Percentiles rank a stretch among this genome's conserved stretches.
phyloP scores from a whole-genome alignment of 2,888 invertebrate species.

The Calliopum simillimum region DNA sequence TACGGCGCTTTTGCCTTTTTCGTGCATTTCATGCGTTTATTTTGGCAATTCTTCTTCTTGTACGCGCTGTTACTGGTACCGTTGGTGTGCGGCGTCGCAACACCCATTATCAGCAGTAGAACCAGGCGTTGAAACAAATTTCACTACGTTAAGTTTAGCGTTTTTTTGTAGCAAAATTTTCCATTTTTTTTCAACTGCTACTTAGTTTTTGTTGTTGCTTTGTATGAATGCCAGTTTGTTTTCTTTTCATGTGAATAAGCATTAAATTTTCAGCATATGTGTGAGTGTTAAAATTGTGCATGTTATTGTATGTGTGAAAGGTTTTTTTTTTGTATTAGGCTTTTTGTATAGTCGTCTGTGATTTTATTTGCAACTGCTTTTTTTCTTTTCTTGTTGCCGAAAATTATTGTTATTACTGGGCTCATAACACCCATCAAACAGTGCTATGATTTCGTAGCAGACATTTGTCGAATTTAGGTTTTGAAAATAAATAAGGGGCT shows the following conservation, averaged over 20 bases:
- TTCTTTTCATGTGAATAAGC: not conserved
- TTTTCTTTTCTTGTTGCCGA: too few relatives aligned
- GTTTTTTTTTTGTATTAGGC: too few relatives aligned
- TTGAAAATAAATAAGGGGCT: too few relatives aligned
- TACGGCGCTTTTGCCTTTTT: not conserved
- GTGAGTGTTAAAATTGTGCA: not conserved
- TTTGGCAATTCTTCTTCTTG: constrained; percentile 4
- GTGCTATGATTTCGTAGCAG: too few relatives aligned
- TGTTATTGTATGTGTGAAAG: not conserved
- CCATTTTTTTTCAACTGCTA: too few relatives aligned
- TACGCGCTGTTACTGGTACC: not conserved
- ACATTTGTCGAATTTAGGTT: too few relatives aligned
- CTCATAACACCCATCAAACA: too few relatives aligned
- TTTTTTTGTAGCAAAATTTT: too few relatives aligned
- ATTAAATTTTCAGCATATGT: constrained; percentile 10
- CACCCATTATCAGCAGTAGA: constrained; percentile 3
- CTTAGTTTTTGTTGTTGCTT: not conserved
- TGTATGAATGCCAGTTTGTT: not conserved
- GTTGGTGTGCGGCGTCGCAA: not conserved
- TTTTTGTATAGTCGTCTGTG: too few relatives aligned
- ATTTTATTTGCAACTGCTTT: too few relatives aligned
- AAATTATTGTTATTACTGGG: too few relatives aligned
- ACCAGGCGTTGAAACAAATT: not conserved
- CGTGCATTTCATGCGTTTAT: not conserved
- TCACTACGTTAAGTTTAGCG: too few relatives aligned